Evolutionary conservation across 1,140 invertebrate species (phyloP).

Genomic region (Diorhabda carinulata): DNA sequence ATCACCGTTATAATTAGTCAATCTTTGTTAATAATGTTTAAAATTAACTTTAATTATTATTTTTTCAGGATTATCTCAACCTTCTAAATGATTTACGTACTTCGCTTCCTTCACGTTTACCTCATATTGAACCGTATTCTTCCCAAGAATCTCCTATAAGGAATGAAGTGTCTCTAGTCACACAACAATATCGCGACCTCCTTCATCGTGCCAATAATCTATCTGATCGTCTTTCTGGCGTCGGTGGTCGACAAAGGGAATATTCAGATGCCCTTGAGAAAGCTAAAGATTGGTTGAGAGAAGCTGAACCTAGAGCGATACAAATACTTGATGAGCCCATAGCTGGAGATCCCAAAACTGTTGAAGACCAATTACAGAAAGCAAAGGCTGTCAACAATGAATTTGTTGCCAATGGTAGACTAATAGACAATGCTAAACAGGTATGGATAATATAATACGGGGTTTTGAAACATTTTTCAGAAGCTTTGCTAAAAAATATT

Average conservation of each 20-base stretch:
- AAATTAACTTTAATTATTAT: constrained; percentile 21
- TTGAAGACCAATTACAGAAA: constrained; percentile 82
- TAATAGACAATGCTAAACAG: constrained; percentile 76
- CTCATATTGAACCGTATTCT: constrained; percentile 66
- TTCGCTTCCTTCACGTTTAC: constrained; percentile 70
- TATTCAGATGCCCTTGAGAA: constrained; percentile 82
- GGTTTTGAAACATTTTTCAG: not conserved
- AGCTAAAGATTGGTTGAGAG: constrained; percentile 76
- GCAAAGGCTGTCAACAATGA: constrained; percentile 84
- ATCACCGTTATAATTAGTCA: too few relatives aligned
- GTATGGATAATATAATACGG: constrained; percentile 45
- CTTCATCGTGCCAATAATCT: constrained; percentile 76
- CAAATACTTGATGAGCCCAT: constrained; percentile 75
- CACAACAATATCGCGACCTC: constrained; percentile 71
- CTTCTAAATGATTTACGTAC: constrained; percentile 82
- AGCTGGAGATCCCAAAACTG: constrained; percentile 78
- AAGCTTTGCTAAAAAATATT: too few relatives aligned
- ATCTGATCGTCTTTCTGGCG: constrained; percentile 70
- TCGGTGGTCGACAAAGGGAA: constrained; percentile 73
- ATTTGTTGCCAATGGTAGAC: constrained; percentile 75
- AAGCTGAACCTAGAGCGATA: constrained; percentile 72
- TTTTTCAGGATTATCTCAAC: constrained; percentile 66
- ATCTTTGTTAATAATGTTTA: not conserved
- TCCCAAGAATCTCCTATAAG: constrained; percentile 66
- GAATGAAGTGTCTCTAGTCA: constrained; percentile 67